Conservation (phyloP, 1,140 invertebrate species). For the Drosophila leontia region DNA sequence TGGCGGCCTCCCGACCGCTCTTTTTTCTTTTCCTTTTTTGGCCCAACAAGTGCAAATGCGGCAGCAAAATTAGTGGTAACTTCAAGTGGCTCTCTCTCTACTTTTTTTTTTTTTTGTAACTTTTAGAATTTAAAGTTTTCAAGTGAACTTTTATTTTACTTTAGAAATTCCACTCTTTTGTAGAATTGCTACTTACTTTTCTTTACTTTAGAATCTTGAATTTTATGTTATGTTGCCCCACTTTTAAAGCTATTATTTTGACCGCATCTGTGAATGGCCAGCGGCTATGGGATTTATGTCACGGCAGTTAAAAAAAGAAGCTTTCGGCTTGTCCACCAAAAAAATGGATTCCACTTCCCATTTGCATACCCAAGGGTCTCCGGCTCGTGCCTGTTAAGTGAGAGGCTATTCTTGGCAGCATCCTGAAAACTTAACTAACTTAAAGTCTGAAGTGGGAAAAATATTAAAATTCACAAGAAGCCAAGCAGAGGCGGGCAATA, state of each 20-base stretch:
- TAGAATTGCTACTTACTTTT: background rate
- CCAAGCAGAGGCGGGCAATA: constrained; percentile 5
- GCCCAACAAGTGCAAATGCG: constrained; percentile 9
- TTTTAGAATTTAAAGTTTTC: background rate
- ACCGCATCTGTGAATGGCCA: constrained; percentile 16
- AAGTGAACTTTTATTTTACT: background rate
- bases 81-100: background rate
- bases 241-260: constrained; percentile 3
- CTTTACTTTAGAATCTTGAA: background rate
- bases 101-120: background rate
- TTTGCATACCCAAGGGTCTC: constrained; percentile 41
- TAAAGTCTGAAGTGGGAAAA: background rate
- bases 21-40: background rate
- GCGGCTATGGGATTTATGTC: constrained; percentile 25
- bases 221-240: background rate
- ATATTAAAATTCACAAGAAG: constrained; percentile 9
- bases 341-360: constrained; percentile 21
- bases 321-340: constrained; percentile 14
- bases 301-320: constrained; percentile 38
- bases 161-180: background rate
- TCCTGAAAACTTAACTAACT: constrained; percentile 24
- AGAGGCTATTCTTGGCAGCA: constrained; percentile 31
- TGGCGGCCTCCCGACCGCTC: background rate
- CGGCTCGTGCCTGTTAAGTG: constrained; percentile 23
- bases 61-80: constrained; percentile 7